A percentile compares a stretch with the other conserved stretches of the same genome.
These are phyloP conservation scores for Poeciliopsis presidionis DNA, from an alignment of 2,797 vertebrate genomes.

Conservation along the genomic window DNA sequence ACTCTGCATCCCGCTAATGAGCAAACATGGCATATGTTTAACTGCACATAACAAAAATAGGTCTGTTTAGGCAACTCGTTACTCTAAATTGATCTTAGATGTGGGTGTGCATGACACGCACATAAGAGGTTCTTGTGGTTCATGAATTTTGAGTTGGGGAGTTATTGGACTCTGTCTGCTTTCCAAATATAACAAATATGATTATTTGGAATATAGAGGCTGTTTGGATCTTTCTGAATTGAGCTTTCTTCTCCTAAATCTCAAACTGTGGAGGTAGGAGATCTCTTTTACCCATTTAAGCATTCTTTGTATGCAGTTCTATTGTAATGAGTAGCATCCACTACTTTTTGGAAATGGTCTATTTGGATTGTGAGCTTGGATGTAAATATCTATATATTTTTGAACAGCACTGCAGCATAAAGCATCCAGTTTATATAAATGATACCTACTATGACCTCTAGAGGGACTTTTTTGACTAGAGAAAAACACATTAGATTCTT, in stretches of 20 bases:
- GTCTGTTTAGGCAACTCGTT: not conserved
- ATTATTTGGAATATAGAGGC: not conserved
- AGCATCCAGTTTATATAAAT: not conserved
- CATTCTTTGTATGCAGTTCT: not conserved
- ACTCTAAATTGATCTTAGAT: not conserved
- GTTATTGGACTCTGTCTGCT: not conserved
- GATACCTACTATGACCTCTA: not conserved
- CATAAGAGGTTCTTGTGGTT: not conserved
- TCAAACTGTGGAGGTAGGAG: not conserved
- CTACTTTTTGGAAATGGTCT: not conserved
- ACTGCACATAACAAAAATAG: not conserved
- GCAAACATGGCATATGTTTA: slow-evolving; percentile 2
- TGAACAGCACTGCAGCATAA: not conserved
- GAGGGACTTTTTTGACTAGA: not conserved
- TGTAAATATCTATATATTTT: not conserved
- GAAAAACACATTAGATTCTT: not conserved
- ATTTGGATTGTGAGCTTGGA: not conserved
- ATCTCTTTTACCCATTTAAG: not conserved
- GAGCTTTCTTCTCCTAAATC: not conserved
- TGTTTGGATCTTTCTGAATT: not conserved
- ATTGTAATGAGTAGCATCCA: not conserved
- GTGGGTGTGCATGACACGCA: not conserved
- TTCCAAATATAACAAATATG: not conserved
- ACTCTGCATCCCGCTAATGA: slow-evolving; percentile 19
- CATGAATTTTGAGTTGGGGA: not conserved